Evolutionary conservation across 2,797 vertebrate species (phyloP), one percentile per base, ranked within the genome.

Genomic region (Diglossa cyanea): DNA sequence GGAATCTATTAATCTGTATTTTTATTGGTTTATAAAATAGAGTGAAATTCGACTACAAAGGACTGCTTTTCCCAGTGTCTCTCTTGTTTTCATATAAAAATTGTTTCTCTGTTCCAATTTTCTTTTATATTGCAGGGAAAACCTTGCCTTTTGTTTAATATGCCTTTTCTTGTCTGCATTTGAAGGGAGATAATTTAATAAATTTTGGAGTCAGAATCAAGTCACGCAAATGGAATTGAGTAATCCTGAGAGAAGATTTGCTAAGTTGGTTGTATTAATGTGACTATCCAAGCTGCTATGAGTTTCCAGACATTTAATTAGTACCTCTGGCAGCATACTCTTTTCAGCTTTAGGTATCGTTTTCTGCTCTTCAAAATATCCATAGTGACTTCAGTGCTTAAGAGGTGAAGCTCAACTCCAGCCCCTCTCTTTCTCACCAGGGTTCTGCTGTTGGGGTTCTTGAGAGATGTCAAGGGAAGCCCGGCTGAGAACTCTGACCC

Each of bases 11-110:
- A 90, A 90, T 87, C 24, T 93, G 3, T 42, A 7, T 35, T 86
- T 81, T 78, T 93, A 95, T 90, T 90, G n/a, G 4, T 88, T 95
- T 96, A 81, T 81, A 73, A 70, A 88, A 84, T 24, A 63, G 86
- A 90, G 16, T 76, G 67, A 81, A 62, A 37, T 81, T 91, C 65
- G 83, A 23, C 11, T 83, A 26, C 1, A 1, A 45, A 62, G 28
- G 53, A 60, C 62, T 88, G 16, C 8, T 77, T 90, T 94, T 91
- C 13, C 39, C 9, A 18, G 77, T 70, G 26, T 83, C 39, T 87
- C 45, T 93, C 42, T 77, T 75, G 7, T 84, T 95, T 88, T 88
- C 35, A 47, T 72, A 37, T 79, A 62, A 84, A 86, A 78, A 42
- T 74, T 67, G 21, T 86, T 90, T 61, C 17, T 67, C 30, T 74